These are phyloP conservation scores for Lota lota DNA, from an alignment of 2,113 vertebrate genomes.

Conservation along the genomic window DNA sequence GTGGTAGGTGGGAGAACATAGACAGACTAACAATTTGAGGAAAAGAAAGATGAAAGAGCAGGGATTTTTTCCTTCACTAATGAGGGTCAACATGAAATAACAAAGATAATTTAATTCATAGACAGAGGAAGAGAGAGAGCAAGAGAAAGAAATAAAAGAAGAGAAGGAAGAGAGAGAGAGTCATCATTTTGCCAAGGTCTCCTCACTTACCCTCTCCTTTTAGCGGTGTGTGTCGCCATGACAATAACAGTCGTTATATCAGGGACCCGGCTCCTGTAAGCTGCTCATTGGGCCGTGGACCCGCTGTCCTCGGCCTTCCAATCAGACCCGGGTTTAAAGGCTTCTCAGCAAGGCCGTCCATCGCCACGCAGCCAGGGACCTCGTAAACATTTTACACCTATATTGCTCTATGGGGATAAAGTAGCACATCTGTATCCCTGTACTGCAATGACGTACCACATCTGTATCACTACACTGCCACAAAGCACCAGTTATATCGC, in stretches of 20 bases:
- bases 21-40: not conserved
- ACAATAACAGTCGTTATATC: not conserved
- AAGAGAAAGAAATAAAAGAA: not conserved
- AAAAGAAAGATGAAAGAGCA: not conserved
- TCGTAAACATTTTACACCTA: no score
- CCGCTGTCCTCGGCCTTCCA: not conserved
- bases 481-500: no score
- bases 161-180: not conserved
- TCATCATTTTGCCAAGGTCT: not conserved
- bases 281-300: not conserved
- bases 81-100: no score
- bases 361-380: not conserved
- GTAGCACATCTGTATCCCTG: no score
- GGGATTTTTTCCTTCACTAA: no score
- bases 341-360: not conserved
- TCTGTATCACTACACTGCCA: no score
- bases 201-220: not conserved
- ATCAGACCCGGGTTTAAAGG: conserved; percentile 1
- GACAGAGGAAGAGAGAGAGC: not conserved
- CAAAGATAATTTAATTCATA: not conserved
- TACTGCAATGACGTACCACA: no score
- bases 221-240: not conserved
- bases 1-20: not conserved
- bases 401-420: no score
- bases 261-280: not conserved